Evolutionary conservation across 2,888 invertebrate species (phyloP).

Genomic region (Limnephilus rhombicus): DNA sequence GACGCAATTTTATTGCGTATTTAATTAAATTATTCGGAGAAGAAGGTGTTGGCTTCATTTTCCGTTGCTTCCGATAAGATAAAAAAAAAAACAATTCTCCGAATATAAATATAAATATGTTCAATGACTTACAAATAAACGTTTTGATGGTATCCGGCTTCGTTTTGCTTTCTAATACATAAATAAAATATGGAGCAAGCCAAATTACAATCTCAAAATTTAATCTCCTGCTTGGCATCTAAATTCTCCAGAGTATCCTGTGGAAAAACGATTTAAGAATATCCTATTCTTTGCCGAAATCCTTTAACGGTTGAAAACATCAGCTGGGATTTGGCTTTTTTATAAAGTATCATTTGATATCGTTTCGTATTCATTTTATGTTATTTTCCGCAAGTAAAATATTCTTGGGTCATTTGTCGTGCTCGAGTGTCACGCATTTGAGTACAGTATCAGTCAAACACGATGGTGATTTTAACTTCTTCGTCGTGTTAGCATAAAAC

Average conservation of each 20-base stretch:
- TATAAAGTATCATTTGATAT: not conserved
- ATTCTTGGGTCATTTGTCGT: not conserved
- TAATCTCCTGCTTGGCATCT: not conserved
- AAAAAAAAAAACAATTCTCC: not conserved
- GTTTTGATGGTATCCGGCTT: not conserved
- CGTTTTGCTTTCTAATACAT: not conserved
- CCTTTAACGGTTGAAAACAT: not conserved
- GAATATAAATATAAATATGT: not conserved
- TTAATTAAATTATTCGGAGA: not conserved
- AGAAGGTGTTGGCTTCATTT: not conserved
- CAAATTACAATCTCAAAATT: not conserved
- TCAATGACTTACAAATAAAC: not conserved
- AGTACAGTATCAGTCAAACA: not conserved
- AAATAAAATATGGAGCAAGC: not conserved
- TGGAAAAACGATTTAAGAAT: not conserved
- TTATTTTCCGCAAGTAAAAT: not conserved
- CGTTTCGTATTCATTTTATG: not conserved
- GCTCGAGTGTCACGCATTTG: not conserved
- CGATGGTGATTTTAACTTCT: not conserved
- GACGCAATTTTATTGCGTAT: not conserved
- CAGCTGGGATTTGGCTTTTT: not conserved
- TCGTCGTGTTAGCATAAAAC: not conserved
- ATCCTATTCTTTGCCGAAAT: not conserved
- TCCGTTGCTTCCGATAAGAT: not conserved
- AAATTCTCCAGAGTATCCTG: not conserved